Conservation (phyloP, 2,113 vertebrate genomes). For the Phaethornis superciliosus region DNA sequence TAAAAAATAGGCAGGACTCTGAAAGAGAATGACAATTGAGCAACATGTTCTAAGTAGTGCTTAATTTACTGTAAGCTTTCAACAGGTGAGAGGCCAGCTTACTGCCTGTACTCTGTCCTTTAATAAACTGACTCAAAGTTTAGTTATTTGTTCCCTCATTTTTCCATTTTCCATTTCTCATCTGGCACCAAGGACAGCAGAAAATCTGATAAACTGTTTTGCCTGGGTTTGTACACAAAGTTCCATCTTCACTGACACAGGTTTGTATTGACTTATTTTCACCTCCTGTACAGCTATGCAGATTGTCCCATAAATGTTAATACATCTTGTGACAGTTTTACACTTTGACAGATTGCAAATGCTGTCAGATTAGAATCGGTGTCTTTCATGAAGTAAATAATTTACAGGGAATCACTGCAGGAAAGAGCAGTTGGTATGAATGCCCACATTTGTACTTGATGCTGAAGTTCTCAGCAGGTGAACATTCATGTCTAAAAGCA, state of each 20-base stretch:
- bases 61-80: neutral
- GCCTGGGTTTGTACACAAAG: constrained; percentile 39
- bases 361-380: constrained; percentile 24
- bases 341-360: constrained; percentile 51
- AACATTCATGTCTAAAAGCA: constrained; percentile 20
- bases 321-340: constrained; percentile 47
- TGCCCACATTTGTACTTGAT: constrained; percentile 1
- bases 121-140: neutral
- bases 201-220: constrained; percentile 23
- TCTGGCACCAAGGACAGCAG: neutral
- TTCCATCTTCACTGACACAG: constrained; percentile 43
- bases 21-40: neutral
- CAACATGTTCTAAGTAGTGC: neutral
- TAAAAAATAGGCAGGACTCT: neutral
- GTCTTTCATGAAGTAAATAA: constrained; percentile 41
- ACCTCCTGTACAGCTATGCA: constrained; percentile 43
- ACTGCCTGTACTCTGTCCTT: neutral
- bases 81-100: neutral
- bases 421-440: neutral
- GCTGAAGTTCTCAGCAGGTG: constrained; percentile 4
- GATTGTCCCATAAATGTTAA: constrained; percentile 48
- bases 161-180: constrained; percentile 3
- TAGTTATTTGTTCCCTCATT: neutral
- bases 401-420: neutral
- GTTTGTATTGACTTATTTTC: constrained; percentile 39